These are phyloP conservation scores for Serinus canaria DNA, from an alignment of 2,113 vertebrate species.

Conservation along the genomic window DNA sequence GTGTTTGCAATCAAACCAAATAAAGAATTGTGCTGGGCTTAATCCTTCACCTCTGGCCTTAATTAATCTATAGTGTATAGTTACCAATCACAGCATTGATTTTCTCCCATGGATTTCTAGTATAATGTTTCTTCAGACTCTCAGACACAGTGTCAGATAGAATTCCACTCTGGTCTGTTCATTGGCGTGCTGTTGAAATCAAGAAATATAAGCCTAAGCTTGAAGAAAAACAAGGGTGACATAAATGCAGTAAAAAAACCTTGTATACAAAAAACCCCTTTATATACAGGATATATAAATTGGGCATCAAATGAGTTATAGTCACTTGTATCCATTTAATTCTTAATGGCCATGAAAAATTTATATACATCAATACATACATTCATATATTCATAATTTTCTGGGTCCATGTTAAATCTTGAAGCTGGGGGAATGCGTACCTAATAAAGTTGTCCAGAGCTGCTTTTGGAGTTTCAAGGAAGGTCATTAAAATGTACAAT, in stretches of 20 bases:
- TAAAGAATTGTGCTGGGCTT: slow-evolving; percentile 15
- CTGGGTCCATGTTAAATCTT: neutral
- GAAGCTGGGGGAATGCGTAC: neutral
- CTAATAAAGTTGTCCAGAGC: neutral
- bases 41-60: slow-evolving; percentile 24
- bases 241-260: neutral
- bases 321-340: neutral
- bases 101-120: neutral
- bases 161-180: neutral
- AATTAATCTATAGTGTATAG: slow-evolving; percentile 27
- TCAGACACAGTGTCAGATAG: neutral
- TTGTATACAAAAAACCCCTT: accelerated
- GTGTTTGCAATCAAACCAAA: neutral
- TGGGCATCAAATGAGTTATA: neutral
- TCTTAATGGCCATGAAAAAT: neutral
- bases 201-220: neutral
- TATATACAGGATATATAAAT: neutral
- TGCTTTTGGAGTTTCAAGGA: neutral
- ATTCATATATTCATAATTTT: neutral
- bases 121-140: neutral
- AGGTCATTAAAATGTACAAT: neutral
- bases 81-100: slow-evolving; percentile 10
- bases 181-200: neutral
- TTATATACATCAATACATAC: neutral
- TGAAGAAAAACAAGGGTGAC: neutral